Conservation (phyloP, 2,797 vertebrate species). For the Lerista edwardsae region DNA sequence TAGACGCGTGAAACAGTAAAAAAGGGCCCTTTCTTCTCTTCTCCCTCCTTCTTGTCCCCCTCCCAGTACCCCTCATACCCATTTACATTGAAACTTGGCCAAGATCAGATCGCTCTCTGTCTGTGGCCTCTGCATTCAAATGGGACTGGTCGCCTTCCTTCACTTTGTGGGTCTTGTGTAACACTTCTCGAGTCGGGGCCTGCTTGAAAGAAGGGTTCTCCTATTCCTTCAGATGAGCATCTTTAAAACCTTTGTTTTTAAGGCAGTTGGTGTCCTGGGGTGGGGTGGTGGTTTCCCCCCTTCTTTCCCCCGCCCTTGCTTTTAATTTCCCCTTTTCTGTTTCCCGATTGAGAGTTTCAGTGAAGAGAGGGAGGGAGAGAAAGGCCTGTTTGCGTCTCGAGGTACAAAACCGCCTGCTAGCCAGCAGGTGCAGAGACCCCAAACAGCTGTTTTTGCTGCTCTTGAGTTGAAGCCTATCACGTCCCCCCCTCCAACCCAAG, state of each 20-base stretch:
- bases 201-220: conserved; percentile 53
- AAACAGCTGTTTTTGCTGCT: conserved; percentile 86
- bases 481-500: conserved; percentile 81
- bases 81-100: conserved; percentile 86
- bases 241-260: conserved; percentile 22
- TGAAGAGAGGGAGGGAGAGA: conserved; percentile 58
- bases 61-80: conserved; percentile 69
- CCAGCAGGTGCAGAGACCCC: conserved; percentile 85
- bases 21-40: conserved; percentile 80
- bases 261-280: conserved; percentile 34
- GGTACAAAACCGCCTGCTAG: conserved; percentile 83
- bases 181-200: conserved; percentile 62
- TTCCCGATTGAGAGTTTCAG: conserved; percentile 62
- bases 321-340: conserved; percentile 42
- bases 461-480: conserved; percentile 79
- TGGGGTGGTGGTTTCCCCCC: conserved; percentile 26
- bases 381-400: conserved; percentile 80
- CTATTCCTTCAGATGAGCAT: conserved; percentile 58
- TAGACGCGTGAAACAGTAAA: conserved; percentile 80
- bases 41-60: conserved; percentile 62
- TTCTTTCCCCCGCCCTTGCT: neutral
- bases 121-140: conserved; percentile 81
- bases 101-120: conserved; percentile 79
- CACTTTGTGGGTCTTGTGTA: conserved; percentile 53
- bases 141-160: conserved; percentile 66